Evolutionary conservation across 2,888 invertebrate genomes (phyloP).

Genomic region (Baccha elongata): DNA sequence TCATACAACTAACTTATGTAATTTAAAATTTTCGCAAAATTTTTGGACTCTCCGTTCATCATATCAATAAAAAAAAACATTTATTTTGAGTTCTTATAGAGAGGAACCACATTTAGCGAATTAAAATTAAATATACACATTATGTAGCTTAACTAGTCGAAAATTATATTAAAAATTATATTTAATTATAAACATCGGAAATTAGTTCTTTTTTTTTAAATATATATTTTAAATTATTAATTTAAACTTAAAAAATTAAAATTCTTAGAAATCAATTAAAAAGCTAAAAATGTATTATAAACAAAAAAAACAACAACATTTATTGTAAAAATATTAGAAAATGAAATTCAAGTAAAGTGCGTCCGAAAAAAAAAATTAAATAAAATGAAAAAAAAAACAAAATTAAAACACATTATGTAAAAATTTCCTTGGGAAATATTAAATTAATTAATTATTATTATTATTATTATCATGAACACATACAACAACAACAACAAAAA

Average conservation of each 20-base stretch:
- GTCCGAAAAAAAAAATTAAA: slow-evolving; percentile 60
- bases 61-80: slow-evolving; percentile 57
- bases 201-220: slow-evolving; percentile 15
- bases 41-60: slow-evolving; percentile 67
- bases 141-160: slow-evolving; percentile 65
- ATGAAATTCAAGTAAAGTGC: slow-evolving; percentile 73
- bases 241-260: slow-evolving; percentile 26
- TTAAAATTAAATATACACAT: slow-evolving; percentile 69
- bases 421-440: slow-evolving; percentile 64
- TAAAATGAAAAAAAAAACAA: slow-evolving; percentile 27
- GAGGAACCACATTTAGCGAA: slow-evolving; percentile 68
- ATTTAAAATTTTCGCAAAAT: slow-evolving; percentile 49
- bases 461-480: slow-evolving; percentile 41
- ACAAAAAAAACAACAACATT: slow-evolving; percentile 39
- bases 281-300: slow-evolving; percentile 47
- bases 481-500: slow-evolving; percentile 46
- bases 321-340: slow-evolving; percentile 71
- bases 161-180: slow-evolving; percentile 48
- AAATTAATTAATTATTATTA: slow-evolving; percentile 62
- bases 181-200: slow-evolving; percentile 36
- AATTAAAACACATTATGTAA: slow-evolving; percentile 32
- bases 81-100: slow-evolving; percentile 52
- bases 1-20: slow-evolving; percentile 43
- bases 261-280: slow-evolving; percentile 71
- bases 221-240: slow-evolving; percentile 20